These are phyloP conservation scores for Bagarius yarrelli DNA, from an alignment of 2,113 vertebrate species.

Conservation along the genomic window DNA sequence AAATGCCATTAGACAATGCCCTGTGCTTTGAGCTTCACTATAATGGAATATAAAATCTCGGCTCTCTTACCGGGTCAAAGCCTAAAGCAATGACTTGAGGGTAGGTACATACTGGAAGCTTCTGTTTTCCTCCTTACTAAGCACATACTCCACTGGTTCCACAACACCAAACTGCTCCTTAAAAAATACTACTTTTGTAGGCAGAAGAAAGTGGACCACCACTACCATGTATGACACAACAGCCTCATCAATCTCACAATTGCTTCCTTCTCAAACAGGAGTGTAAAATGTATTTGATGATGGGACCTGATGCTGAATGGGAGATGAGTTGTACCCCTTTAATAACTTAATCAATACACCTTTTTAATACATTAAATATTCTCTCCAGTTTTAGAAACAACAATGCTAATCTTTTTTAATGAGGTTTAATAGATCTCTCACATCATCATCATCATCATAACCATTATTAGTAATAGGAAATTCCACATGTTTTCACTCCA, in stretches of 20 bases:
- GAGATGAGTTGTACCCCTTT: constrained; percentile 46
- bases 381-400: constrained; percentile 44
- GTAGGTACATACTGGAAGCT: neutral
- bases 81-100: constrained; percentile 12
- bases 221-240: constrained; percentile 7
- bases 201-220: neutral
- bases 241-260: constrained; percentile 4
- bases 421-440: too few relatives aligned
- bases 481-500: too few relatives aligned
- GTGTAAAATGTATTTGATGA: constrained; percentile 47
- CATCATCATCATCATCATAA: too few relatives aligned
- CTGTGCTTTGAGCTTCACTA: neutral
- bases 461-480: too few relatives aligned
- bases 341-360: constrained; percentile 29
- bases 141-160: neutral
- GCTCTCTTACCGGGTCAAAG: neutral
- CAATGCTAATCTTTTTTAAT: too few relatives aligned
- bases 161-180: neutral
- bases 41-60: neutral
- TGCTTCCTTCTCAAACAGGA: constrained; percentile 41
- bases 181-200: constrained; percentile 1
- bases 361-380: constrained; percentile 37
- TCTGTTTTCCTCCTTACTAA: neutral
- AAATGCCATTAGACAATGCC: neutral
- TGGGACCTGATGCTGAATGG: constrained; percentile 10